Base-by-base conservation (phyloP, 2,797 vertebrate species). In the Melopsittacus undulatus region DNA sequence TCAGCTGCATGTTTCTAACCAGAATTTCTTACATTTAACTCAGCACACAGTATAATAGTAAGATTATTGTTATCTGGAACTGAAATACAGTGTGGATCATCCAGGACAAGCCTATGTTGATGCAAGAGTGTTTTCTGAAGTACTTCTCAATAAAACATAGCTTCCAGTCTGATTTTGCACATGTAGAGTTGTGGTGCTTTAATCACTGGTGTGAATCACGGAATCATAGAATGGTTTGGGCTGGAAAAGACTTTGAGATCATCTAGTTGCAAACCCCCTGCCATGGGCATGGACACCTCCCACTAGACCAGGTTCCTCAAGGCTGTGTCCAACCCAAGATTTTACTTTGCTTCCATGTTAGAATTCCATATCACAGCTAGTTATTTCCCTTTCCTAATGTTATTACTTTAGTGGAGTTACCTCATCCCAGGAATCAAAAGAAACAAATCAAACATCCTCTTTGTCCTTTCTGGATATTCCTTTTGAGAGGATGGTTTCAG, bases 351-450 rank as follows among this genome's bases (percentile, higher is more conserved):
- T 77, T 92, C 36, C 10, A 2, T 77, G 36, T 64, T 61, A 87
- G 76, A 90, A 87, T 81, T 90, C 34, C 0, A 0, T 59, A 45
- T 63, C 56, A 59, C 32, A 78, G 10, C 20, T 49, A 54, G 38
- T 81, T 59, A 83, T 81, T 87, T 89, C 57, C 45, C 52, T 81
- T 87, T 87, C 32, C 30, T 94, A 29, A 83, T 94, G 85, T 77
- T n/a, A 51, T 82, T 86, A 34, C 38, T 86, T 54, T 51, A 46
- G 11, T 51, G 46, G 62, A 63, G 40, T 89, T 82, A 40, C 54
- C 27, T 88, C 59, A 68, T 92, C 48, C 34, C 26, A 57, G 36
- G 63, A 81, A 95, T 81, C 54, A 52, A 59, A 86, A 52, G 38
- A 75, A 76, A 32, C 23, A 57, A 59, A 72, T 62, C 6, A 66